Evolutionary conservation across 2,888 invertebrate genomes (phyloP).

Genomic region (Drosophila fulvimacula): DNA sequence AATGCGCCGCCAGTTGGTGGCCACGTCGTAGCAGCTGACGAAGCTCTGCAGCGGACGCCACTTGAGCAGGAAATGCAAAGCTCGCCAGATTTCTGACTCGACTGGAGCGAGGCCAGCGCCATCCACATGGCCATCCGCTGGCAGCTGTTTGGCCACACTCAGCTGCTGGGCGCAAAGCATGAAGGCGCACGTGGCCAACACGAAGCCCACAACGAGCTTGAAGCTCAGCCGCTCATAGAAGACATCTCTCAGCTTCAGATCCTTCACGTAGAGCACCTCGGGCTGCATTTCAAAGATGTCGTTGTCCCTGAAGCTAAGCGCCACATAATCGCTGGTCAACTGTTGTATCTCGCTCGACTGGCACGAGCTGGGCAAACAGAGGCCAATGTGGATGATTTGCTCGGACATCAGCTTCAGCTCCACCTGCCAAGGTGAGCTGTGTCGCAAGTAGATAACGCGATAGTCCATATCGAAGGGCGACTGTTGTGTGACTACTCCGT

Average conservation of each 20-base stretch:
- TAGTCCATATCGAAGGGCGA: conserved; percentile 84
- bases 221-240: conserved; percentile 81
- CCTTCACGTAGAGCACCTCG: conserved; percentile 83
- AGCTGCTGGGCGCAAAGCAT: conserved; percentile 72
- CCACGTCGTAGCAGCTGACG: conserved; percentile 83
- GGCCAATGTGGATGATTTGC: conserved; percentile 86
- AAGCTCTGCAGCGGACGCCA: conserved; percentile 67
- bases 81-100: conserved; percentile 65
- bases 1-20: conserved; percentile 73
- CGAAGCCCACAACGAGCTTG: conserved; percentile 72
- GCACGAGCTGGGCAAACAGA: conserved; percentile 86
- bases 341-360: conserved; percentile 83
- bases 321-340: conserved; percentile 81
- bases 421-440: conserved; percentile 85
- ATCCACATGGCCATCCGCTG: conserved; percentile 23
- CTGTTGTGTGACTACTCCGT: conserved; percentile 78
- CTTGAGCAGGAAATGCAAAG: conserved; percentile 51
- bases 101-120: conserved; percentile 58
- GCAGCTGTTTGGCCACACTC: conserved; percentile 44
- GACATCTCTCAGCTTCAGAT: conserved; percentile 77
- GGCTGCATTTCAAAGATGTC: conserved; percentile 83
- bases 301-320: conserved; percentile 74
- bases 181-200: conserved; percentile 73
- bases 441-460: conserved; percentile 83
- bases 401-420: conserved; percentile 84